phyloP scores from a whole-genome alignment of 2,113 vertebrate species.

The Cyrtonyx montezumae region DNA sequence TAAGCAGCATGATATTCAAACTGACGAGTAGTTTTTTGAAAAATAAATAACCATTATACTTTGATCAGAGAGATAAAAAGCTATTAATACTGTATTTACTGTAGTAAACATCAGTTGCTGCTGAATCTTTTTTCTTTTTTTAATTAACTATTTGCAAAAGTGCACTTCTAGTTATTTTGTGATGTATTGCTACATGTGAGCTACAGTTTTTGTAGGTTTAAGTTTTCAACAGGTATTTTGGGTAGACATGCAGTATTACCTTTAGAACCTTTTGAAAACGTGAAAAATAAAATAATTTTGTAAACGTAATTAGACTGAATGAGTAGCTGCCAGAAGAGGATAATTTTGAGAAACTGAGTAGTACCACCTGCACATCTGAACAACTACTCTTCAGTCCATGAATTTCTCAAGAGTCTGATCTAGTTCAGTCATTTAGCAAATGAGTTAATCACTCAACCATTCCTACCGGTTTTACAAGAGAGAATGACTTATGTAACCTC shows the following conservation, averaged over 20 bases:
- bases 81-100: background rate
- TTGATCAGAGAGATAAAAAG: background rate
- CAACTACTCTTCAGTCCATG: conserved; percentile 33
- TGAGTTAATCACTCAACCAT: conserved; percentile 74
- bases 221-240: background rate
- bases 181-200: background rate
- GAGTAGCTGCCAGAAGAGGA: conserved; percentile 37
- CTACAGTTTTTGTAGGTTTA: background rate
- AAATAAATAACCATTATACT: background rate
- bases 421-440: conserved; percentile 68
- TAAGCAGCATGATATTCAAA: background rate
- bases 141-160: background rate
- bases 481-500: conserved; percentile 50
- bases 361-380: conserved; percentile 71
- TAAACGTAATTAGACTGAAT: conserved; percentile 60
- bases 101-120: background rate
- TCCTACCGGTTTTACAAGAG: conserved; percentile 55
- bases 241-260: background rate
- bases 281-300: conserved; percentile 30
- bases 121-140: background rate
- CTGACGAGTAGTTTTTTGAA: background rate
- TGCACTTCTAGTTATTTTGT: background rate
- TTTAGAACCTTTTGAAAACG: conserved; percentile 11
- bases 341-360: conserved; percentile 70
- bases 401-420: conserved; percentile 71